These are phyloP conservation scores for Smutsia temminckii DNA, from an alignment of 2,797 vertebrate species.

Conservation along the genomic window DNA sequence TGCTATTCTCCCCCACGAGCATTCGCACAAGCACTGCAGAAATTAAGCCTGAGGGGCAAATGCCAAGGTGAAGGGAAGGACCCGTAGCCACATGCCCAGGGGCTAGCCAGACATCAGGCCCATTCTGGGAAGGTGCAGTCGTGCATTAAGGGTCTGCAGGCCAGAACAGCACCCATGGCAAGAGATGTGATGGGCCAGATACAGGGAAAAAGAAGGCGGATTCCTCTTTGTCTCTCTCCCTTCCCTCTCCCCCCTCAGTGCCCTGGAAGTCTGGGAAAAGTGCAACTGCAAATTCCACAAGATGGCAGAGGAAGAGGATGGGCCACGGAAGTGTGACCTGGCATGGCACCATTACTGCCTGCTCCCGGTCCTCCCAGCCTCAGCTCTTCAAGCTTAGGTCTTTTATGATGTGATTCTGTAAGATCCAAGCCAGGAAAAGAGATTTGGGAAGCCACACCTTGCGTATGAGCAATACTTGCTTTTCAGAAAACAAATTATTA, in stretches of 20 bases:
- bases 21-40: fast-evolving
- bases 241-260: not conserved
- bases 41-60: not conserved
- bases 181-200: not conserved
- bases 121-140: fast-evolving
- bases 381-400: fast-evolving
- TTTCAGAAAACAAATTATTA: not conserved
- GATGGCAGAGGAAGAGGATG: fast-evolving
- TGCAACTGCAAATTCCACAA: not conserved
- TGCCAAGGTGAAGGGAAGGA: not conserved
- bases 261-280: not conserved
- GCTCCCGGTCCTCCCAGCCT: fast-evolving
- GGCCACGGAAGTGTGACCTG: fast-evolving
- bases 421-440: not conserved
- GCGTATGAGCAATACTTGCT: not conserved
- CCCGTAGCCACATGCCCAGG: fast-evolving
- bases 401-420: not conserved
- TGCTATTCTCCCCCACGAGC: fast-evolving
- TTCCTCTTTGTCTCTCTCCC: no score
- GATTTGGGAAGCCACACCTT: not conserved
- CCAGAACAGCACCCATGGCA: not conserved
- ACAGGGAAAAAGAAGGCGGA: not conserved
- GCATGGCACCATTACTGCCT: fast-evolving
- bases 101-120: not conserved
- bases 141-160: not conserved